Conservation (phyloP, 2,113 vertebrate species). For the Halcyon malimbica region DNA sequence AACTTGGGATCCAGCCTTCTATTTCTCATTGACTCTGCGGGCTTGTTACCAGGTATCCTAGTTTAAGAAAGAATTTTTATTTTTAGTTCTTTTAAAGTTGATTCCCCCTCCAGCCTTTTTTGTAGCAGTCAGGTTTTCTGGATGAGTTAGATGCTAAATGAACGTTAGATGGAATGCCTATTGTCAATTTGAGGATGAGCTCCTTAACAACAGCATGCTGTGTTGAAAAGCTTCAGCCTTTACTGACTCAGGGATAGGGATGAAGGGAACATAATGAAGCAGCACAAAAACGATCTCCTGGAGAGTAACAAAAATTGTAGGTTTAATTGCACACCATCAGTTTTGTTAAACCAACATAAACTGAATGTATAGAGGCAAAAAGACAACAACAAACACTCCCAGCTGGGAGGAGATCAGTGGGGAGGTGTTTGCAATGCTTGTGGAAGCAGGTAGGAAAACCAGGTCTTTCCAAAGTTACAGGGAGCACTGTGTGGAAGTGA, state of each 20-base stretch:
- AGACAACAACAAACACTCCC: neutral
- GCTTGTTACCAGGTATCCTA: neutral
- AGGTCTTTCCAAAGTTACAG: neutral
- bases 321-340: neutral
- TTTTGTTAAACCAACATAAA: neutral
- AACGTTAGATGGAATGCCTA: neutral
- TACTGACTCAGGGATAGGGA: neutral
- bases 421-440: neutral
- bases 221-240: neutral
- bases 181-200: neutral
- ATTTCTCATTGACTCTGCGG: neutral
- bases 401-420: neutral
- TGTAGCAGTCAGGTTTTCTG: neutral
- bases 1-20: neutral
- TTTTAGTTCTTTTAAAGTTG: neutral
- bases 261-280: neutral
- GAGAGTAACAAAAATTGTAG: neutral
- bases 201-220: neutral
- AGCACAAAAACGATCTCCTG: neutral
- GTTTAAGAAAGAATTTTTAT: neutral
- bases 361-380: neutral
- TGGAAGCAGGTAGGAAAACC: neutral
- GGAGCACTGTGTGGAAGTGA: neutral
- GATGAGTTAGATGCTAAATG: neutral
- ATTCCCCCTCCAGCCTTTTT: neutral